phyloP scores from a whole-genome alignment of 2,888 invertebrate species.

The Spodoptera littoralis region DNA sequence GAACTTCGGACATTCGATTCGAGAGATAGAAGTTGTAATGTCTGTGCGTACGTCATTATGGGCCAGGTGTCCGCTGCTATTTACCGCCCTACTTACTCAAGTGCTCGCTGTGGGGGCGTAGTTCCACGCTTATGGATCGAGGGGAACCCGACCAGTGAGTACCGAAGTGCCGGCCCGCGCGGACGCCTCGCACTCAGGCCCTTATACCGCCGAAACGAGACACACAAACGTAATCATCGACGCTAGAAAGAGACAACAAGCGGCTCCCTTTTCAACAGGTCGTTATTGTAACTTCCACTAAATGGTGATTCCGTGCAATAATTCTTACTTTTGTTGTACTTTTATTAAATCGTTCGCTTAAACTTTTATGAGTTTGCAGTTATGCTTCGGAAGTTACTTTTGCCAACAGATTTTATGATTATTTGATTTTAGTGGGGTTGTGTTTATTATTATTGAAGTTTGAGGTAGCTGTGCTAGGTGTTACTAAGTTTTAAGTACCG shows the following conservation, averaged over 20 bases:
- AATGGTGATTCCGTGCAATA: constrained; percentile 84
- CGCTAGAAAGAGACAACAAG: constrained; percentile 76
- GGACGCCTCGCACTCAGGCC: constrained; percentile 74
- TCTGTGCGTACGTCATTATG: constrained; percentile 71
- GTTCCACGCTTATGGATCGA: constrained; percentile 82
- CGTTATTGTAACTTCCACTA: constrained; percentile 85
- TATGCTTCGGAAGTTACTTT: constrained; percentile 56
- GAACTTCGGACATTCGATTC: constrained; percentile 55
- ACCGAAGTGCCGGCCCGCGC: constrained; percentile 79
- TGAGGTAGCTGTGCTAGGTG: constrained; percentile 31
- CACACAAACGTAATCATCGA: constrained; percentile 66
- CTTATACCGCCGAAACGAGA: constrained; percentile 68
- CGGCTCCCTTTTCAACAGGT: constrained; percentile 85
- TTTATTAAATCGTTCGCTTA: constrained; percentile 71
- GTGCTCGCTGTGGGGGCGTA: constrained; percentile 74
- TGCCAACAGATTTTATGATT: constrained; percentile 54
- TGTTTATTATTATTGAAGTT: constrained; percentile 46
- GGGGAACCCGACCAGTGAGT: constrained; percentile 78
- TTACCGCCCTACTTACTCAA: constrained; percentile 84
- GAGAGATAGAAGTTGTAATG: constrained; percentile 61
- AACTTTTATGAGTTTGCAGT: constrained; percentile 73
- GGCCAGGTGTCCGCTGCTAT: constrained; percentile 83
- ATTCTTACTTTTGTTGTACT: constrained; percentile 76
- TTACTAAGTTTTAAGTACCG: no score
- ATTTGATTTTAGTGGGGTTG: constrained; percentile 54